Evolutionary conservation across 2,797 vertebrate genomes (phyloP).

Genomic region (Onychomys leucogaster): DNA sequence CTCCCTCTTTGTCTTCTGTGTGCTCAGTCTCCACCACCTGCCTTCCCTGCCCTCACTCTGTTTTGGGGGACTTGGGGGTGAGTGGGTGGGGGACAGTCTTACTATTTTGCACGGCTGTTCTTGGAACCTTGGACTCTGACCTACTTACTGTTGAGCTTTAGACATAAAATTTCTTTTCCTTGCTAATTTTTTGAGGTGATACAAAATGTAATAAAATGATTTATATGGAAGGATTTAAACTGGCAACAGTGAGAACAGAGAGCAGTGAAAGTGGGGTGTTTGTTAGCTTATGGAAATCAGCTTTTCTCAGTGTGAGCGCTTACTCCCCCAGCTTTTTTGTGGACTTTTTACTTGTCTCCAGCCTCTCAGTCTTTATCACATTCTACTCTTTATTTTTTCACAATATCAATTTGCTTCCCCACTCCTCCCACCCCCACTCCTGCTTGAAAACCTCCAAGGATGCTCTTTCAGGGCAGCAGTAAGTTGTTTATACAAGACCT

Average conservation of each 20-base stretch:
- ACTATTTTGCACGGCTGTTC: background rate
- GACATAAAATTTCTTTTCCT: background rate
- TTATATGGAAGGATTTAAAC: slow-evolving; percentile 23
- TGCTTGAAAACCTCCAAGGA: slow-evolving; percentile 11
- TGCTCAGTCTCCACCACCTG: background rate
- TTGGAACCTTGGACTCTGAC: background rate
- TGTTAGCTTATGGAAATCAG: background rate
- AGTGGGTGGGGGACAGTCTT: background rate
- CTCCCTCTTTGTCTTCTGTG: background rate
- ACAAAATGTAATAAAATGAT: slow-evolving; percentile 4
- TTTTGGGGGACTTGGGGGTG: too few relatives aligned
- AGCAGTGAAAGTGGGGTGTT: background rate
- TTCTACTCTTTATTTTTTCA: slow-evolving; percentile 34
- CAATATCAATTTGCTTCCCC: slow-evolving; percentile 9
- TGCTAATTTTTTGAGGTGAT: slow-evolving; percentile 28
- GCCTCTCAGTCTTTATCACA: background rate
- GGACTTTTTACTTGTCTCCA: background rate
- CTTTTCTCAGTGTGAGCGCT: background rate
- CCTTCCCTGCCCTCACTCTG: background rate
- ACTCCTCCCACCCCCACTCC: too few relatives aligned
- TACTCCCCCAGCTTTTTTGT: background rate
- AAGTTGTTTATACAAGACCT: background rate
- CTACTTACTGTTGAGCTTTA: background rate
- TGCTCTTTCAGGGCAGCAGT: background rate
- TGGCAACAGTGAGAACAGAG: background rate